Conservation (phyloP, 2,113 vertebrate genomes). For the Rhea americana region DNA sequence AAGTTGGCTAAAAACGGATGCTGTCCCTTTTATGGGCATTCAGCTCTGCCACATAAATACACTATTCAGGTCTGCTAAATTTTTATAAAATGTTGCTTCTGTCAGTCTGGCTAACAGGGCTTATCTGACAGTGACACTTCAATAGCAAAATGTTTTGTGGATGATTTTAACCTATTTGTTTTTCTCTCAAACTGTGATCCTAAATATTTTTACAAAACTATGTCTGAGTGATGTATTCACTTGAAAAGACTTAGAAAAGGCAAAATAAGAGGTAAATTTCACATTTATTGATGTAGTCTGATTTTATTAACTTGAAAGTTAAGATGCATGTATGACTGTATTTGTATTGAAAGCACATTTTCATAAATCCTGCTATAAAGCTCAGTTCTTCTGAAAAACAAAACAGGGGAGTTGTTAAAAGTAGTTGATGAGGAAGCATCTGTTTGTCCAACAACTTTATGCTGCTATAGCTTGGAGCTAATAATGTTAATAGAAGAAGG, state of each 20-base stretch:
- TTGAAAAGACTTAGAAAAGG: slow-evolving; percentile 2
- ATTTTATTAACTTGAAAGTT: slow-evolving; percentile 43
- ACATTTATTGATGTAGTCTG: not conserved
- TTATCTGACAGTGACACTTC: slow-evolving; percentile 20
- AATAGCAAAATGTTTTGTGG: slow-evolving; percentile 45
- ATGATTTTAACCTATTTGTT: slow-evolving; percentile 50
- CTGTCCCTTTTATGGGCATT: slow-evolving; percentile 16
- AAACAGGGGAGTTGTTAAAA: slow-evolving; percentile 62
- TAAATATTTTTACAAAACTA: not conserved
- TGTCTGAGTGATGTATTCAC: not conserved
- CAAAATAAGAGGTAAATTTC: slow-evolving; percentile 34
- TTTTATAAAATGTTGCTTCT: slow-evolving; percentile 39
- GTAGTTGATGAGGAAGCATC: slow-evolving; percentile 63
- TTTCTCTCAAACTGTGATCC: slow-evolving; percentile 37
- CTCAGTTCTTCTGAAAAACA: slow-evolving; percentile 1
- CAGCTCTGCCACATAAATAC: slow-evolving; percentile 13
- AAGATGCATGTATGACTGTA: not conserved
- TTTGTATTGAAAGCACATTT: slow-evolving; percentile 26
- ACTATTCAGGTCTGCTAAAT: slow-evolving; percentile 19
- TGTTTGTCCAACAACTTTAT: slow-evolving; percentile 66
- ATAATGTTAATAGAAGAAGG: slow-evolving; percentile 70
- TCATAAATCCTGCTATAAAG: slow-evolving; percentile 39
- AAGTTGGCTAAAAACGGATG: slow-evolving; percentile 20
- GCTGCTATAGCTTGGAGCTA: slow-evolving; percentile 61
- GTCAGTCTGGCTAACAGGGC: slow-evolving; percentile 40